A percentile compares a stretch with the other conserved stretches of the same genome.
Evolutionary conservation across 2,113 vertebrate species (phyloP).

Genomic region (Picathartes gymnocephalus): DNA sequence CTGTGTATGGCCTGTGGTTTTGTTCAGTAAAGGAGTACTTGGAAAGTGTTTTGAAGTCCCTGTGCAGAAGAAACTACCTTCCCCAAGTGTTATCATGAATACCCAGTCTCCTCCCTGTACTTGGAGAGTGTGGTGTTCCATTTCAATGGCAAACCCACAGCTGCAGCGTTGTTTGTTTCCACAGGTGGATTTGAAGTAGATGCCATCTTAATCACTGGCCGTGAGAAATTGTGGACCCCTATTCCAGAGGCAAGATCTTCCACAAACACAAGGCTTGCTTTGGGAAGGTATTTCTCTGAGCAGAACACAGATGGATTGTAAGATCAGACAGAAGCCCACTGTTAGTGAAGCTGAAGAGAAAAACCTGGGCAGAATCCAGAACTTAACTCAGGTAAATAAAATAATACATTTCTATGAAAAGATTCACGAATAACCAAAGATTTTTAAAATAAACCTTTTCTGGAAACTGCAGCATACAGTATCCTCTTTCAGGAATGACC

Average conservation of each 20-base stretch:
- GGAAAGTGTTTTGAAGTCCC: not conserved
- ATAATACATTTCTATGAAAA: slow-evolving; percentile 19
- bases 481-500: not conserved
- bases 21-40: not conserved
- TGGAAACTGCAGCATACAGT: not conserved
- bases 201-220: slow-evolving; percentile 10
- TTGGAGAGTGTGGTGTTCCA: not conserved
- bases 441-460: slow-evolving; percentile 11
- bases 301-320: slow-evolving; percentile 54
- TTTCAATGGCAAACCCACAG: slow-evolving; percentile 25
- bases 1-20: not conserved
- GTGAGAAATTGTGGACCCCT: slow-evolving; percentile 7
- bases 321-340: slow-evolving; percentile 37
- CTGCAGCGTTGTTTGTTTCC: slow-evolving; percentile 21
- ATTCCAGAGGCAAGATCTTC: slow-evolving; percentile 35
- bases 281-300: not conserved
- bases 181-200: slow-evolving; percentile 40
- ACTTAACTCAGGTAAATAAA: slow-evolving; percentile 50
- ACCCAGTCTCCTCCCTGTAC: not conserved
- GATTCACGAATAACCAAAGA: slow-evolving; percentile 7
- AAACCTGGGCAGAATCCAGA: slow-evolving; percentile 43
- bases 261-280: slow-evolving; percentile 23
- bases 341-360: not conserved
- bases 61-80: not conserved
- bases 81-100: not conserved